Evolutionary conservation across 1,140 invertebrate species (phyloP), one percentile per base, ranked within the genome.

Genomic region (Patella vulgata): DNA sequence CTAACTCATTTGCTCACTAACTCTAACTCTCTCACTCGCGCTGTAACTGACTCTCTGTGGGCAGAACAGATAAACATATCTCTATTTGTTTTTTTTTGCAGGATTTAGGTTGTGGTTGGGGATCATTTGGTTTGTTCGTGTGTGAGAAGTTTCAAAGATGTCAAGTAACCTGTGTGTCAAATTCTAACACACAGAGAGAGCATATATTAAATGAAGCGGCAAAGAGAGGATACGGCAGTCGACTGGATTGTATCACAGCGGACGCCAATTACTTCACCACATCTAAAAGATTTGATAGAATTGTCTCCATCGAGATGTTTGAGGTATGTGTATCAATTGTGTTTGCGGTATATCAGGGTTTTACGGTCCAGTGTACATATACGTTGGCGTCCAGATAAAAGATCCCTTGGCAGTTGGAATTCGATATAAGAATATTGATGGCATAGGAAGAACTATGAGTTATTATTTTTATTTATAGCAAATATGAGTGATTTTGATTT

Each of bases 241-340:
- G 76, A 36, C 61, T 80, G 5, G 63, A 78, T 19, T 70, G 59
- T 39, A 75, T 80, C 25, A 78, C 74, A 9, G 71, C 72, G 11
- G 76, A 80, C 53, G 78, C 74, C 30, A 78, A 78, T 39, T 52
- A 56, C 5, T 80, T 74, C 59, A 59, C 57, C 11, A 78, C 78
- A 11, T 40, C 56, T 14, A 73, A 73, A 39, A 58, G 59, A 44
- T 80, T 66, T 63, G 78, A 80, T 59, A 66, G 78, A 25, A 74
- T 80, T 39, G 57, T 77, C 39, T 80, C 78, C 28, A 78, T 78
- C 33, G 78, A 80, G 46, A 80, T 80, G 78, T 78, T 80, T 74
- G 78, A 80, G 74, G 78, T 80, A 50, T 42, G 58, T 14, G 28
- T 27, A 14, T 39, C 11, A 11, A 19, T 47, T 47, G 17, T 19